Conservation (phyloP, 2,888 invertebrate species). For the Caenorhabditis drosophilae region DNA sequence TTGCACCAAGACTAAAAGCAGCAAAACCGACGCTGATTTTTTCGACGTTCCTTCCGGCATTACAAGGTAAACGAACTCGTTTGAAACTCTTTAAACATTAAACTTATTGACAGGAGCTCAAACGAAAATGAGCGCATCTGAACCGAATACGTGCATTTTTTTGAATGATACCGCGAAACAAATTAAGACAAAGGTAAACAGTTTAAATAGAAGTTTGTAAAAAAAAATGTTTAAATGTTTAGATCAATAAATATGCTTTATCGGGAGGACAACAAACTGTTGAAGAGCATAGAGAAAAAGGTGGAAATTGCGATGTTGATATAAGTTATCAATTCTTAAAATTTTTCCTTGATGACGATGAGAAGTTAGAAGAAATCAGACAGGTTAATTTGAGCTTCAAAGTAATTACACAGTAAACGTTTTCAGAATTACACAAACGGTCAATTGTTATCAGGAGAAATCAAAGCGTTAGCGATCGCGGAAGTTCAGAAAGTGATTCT, state of each 20-base stretch:
- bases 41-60: slow-evolving; percentile 83
- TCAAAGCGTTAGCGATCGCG: slow-evolving; percentile 87
- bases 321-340: slow-evolving; percentile 90
- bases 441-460: slow-evolving; percentile 87
- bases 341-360: slow-evolving; percentile 94
- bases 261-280: slow-evolving; percentile 91
- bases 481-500: slow-evolving; percentile 76
- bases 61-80: slow-evolving; percentile 74
- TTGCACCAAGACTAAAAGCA: slow-evolving; percentile 87
- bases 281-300: slow-evolving; percentile 83
- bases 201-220: not conserved
- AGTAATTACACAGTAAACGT: too few relatives aligned
- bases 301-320: slow-evolving; percentile 95
- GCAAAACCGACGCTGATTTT: slow-evolving; percentile 87
- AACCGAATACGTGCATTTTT: slow-evolving; percentile 88
- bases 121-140: slow-evolving; percentile 98
- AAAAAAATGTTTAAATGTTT: slow-evolving; percentile 27
- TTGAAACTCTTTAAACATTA: not conserved
- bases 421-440: slow-evolving; percentile 82
- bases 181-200: slow-evolving; percentile 90
- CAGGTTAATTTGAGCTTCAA: slow-evolving; percentile 72
- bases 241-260: slow-evolving; percentile 92
- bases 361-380: slow-evolving; percentile 79
- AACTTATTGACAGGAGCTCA: slow-evolving; percentile 78
- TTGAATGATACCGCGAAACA: slow-evolving; percentile 93